Evolutionary conservation across 2,113 vertebrate genomes (phyloP), one percentile per base, ranked within the genome.

Genomic region (Vidua macroura): DNA sequence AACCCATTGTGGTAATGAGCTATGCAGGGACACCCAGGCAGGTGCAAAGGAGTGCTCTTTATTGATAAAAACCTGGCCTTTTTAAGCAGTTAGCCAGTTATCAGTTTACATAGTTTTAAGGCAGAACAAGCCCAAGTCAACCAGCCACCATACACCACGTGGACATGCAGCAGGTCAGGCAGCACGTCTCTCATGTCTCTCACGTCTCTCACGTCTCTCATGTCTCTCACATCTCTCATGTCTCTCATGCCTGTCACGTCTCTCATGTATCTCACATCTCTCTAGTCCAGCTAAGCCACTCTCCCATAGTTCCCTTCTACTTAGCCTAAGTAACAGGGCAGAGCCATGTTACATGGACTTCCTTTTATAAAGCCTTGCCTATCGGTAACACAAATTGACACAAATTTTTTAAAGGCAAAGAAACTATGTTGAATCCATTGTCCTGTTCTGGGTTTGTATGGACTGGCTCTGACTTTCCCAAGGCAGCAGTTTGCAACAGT

Each of bases 1-100:
- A 79, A 22, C 8, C 23, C 33, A 3, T 52, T 52, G 23, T 1
- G 0, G 10, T 41, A 62, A 39, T 20, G 13, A 62, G 28, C 0
- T 1, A 41, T 2, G 2, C 23, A 41, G 30, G 16, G 24, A 58
- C 6, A 35, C 14, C 41, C 39, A 46, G 13, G 31, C 72, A 78
- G 17, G 7, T 27, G 10, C 22, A 51, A 62, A 62, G 17, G 35
- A 12, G 15, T 27, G 23, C 3, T 27, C 13, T 41, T 21, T 33
- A 33, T 16, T 62, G 58, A 10, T 14, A 17, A 62, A 62, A 41
- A 2, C 10, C 30, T 1, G 3, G 5, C 18, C 30, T 41, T 51
- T 41, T 41, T 1, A 51, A 51, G 6, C 28, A 27, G 10, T 15
- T 62, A 49, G 16, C 21, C 1, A 0, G 52, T 51, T 63, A 51